These are phyloP conservation scores for Terebella lapidaria DNA, from an alignment of 2,888 invertebrate genomes.

Conservation along the genomic window DNA sequence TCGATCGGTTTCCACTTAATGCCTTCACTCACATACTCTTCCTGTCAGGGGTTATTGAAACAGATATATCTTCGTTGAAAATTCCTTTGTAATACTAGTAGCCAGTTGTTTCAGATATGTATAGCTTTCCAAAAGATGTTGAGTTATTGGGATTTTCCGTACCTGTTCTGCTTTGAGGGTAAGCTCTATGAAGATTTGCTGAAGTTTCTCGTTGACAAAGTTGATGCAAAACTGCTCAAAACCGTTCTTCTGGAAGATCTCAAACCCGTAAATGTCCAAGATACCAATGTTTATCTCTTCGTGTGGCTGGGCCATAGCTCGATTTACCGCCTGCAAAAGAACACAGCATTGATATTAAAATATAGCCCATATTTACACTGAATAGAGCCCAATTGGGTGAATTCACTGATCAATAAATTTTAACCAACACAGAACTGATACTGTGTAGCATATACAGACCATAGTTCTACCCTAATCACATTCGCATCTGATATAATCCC, in stretches of 20 bases:
- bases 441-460: no score
- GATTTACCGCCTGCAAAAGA: conserved; percentile 60
- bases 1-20: conserved; percentile 67
- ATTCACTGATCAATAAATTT: no score
- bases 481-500: no score
- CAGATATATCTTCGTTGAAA: background rate
- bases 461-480: no score
- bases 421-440: no score
- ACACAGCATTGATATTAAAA: no score
- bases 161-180: conserved; percentile 68
- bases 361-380: no score
- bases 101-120: no score
- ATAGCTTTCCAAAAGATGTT: background rate
- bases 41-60: conserved; percentile 50
- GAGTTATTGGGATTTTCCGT: conserved; percentile 8
- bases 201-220: conserved; percentile 68
- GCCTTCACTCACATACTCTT: conserved; percentile 65
- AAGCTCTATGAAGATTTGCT: conserved; percentile 69
- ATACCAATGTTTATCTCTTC: conserved; percentile 61
- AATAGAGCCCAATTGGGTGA: no score
- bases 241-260: conserved; percentile 66
- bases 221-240: conserved; percentile 71
- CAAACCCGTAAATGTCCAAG: conserved; percentile 69
- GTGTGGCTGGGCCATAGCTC: conserved; percentile 60
- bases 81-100: no score